phyloP scores from a whole-genome alignment of 2,797 vertebrate species.

The Anguilla megastoma region DNA sequence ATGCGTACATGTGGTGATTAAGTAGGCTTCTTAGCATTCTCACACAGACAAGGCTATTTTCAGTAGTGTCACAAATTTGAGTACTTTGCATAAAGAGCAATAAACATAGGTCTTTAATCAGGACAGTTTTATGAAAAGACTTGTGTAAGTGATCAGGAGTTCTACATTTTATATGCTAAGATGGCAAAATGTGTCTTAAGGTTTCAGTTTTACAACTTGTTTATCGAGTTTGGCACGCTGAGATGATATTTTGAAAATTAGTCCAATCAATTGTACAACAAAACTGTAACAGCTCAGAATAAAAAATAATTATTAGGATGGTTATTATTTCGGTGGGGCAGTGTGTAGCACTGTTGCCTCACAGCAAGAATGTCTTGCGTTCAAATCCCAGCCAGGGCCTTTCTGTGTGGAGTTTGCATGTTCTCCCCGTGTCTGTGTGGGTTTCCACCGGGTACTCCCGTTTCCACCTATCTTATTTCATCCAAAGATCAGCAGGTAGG shows the following conservation, averaged over 20 bases:
- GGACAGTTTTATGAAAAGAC: neutral
- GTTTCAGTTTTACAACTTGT: neutral
- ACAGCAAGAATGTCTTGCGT: too few relatives aligned
- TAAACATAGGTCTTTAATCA: neutral
- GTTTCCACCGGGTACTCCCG: too few relatives aligned
- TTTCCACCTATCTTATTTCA: too few relatives aligned
- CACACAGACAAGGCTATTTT: neutral
- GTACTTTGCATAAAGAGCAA: neutral
- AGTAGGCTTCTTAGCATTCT: neutral
- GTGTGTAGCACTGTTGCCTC: too few relatives aligned
- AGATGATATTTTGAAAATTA: neutral
- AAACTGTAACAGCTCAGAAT: neutral
- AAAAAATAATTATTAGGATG: neutral
- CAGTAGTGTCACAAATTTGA: neutral
- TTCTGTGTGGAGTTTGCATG: too few relatives aligned
- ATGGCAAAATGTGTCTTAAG: neutral
- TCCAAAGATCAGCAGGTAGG: too few relatives aligned
- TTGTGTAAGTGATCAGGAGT: neutral
- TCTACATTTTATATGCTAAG: neutral
- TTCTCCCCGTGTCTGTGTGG: too few relatives aligned
- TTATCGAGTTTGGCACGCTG: neutral
- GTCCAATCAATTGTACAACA: neutral
- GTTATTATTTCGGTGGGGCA: neutral
- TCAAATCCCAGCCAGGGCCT: too few relatives aligned
- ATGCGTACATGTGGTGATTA: neutral